These are phyloP conservation scores for Chloroclystis v-ata DNA, from an alignment of 2,888 invertebrate genomes.

Conservation along the genomic window DNA sequence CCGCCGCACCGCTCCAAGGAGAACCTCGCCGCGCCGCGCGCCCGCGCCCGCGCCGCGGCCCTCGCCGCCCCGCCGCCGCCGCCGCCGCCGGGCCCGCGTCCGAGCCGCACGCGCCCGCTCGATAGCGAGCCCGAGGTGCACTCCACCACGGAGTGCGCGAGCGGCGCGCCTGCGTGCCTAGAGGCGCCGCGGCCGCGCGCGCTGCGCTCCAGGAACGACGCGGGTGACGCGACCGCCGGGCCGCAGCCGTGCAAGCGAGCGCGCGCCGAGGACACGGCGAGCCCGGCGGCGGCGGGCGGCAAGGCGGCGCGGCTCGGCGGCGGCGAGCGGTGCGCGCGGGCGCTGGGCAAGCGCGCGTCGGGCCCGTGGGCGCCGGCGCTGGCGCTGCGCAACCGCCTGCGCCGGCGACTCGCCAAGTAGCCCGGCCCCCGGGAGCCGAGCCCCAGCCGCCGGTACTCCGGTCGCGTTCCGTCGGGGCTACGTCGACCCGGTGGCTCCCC, in stretches of 20 bases:
- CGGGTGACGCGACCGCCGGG: constrained; percentile 18
- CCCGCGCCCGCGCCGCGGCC: constrained; percentile 52
- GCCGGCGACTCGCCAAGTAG: constrained; percentile 65
- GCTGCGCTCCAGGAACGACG: constrained; percentile 49
- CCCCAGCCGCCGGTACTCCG: too few relatives aligned
- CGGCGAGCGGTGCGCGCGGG: constrained; percentile 41
- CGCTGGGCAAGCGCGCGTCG: constrained; percentile 49
- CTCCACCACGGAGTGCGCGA: constrained; percentile 46
- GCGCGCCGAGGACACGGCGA: constrained; percentile 25
- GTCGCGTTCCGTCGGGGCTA: too few relatives aligned
- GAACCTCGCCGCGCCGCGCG: constrained; percentile 60
- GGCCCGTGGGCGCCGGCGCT: constrained; percentile 66
- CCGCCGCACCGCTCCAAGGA: constrained; percentile 69
- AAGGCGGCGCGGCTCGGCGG: constrained; percentile 29
- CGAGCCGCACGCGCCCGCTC: constrained; percentile 31
- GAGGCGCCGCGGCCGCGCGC: constrained; percentile 31
- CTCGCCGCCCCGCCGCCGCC: constrained; percentile 49
- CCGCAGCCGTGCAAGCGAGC: constrained; percentile 32
- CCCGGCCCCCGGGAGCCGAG: constrained; percentile 12
- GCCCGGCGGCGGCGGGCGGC: constrained; percentile 27
- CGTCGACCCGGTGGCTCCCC: too few relatives aligned
- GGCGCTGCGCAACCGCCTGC: constrained; percentile 64
- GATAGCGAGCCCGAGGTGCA: constrained; percentile 45
- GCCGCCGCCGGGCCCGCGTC: constrained; percentile 37
- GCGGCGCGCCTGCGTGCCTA: constrained; percentile 9